Percentiles rank a stretch among this genome's conserved stretches.
Conservation (phyloP, 2,888 invertebrate genomes). For the Mythimna lalbum region DNA sequence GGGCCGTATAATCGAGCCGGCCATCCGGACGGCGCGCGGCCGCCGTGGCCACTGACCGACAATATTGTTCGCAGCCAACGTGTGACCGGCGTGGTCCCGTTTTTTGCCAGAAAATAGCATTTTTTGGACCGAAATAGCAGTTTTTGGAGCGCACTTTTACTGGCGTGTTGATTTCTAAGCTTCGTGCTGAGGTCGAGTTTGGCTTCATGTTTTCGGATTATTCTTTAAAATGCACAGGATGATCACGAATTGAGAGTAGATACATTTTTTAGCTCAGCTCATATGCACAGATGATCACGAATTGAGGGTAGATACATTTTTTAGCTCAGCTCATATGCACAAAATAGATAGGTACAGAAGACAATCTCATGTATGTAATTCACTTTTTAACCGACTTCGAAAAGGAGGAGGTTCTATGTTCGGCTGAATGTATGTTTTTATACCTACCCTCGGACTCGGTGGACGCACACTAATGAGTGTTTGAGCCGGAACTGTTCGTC, state of each 20-base stretch:
- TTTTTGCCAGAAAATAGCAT: conserved; percentile 47
- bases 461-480: too few species aligned
- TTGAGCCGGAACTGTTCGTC: too few species aligned
- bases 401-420: too few species aligned
- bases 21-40: conserved; percentile 61
- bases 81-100: conserved; percentile 50
- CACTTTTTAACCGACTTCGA: too few species aligned
- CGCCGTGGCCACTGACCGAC: conserved; percentile 42
- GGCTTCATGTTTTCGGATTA: too few species aligned
- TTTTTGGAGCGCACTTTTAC: conserved; percentile 44
- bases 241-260: background rate
- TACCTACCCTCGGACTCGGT: too few species aligned
- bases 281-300: background rate
- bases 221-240: background rate
- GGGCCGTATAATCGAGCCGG: conserved; percentile 77
- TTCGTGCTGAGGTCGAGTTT: background rate
- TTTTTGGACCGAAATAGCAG: conserved; percentile 53
- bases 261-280: background rate
- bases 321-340: background rate
- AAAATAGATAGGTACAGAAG: too few species aligned
- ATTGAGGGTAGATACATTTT: background rate
- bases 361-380: too few species aligned
- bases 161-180: conserved; percentile 28
- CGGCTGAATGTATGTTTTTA: too few species aligned
- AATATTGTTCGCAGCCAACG: conserved; percentile 61